phyloP scores from a whole-genome alignment of 2,113 vertebrate genomes.

The Platysteira castanea region DNA sequence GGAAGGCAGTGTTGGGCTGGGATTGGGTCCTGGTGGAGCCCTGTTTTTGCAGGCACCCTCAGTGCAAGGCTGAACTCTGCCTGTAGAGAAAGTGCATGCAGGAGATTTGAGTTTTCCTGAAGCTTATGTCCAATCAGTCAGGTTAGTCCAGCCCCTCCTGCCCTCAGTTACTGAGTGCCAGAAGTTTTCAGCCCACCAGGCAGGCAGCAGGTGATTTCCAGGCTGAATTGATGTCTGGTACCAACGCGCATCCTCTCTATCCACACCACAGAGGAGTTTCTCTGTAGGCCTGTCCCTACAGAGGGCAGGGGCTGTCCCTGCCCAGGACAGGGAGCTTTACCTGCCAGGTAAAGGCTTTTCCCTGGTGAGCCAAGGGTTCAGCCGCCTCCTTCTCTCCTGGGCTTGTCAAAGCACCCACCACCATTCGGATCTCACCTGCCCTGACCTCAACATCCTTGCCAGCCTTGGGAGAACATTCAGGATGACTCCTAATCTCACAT shows the following conservation, averaged over 20 bases:
- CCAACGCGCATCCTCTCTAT: accelerated
- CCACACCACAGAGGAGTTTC: background rate
- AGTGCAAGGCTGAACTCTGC: background rate
- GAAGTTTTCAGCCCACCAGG: background rate
- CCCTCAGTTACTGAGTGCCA: background rate
- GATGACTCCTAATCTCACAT: background rate
- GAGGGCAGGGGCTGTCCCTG: background rate
- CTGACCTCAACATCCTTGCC: background rate
- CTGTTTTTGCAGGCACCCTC: background rate
- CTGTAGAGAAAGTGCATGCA: accelerated
- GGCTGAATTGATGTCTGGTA: background rate
- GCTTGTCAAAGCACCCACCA: background rate
- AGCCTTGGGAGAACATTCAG: background rate
- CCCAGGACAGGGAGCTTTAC: background rate
- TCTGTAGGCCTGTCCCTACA: background rate
- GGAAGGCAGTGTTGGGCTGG: background rate
- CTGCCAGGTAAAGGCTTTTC: background rate
- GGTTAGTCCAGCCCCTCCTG: background rate
- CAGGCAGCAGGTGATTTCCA: background rate
- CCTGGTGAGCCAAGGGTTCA: background rate
- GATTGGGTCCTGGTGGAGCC: background rate
- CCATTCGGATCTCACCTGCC: background rate
- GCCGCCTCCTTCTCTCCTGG: background rate
- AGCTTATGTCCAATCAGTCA: background rate
- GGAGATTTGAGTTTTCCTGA: background rate